phyloP scores from a whole-genome alignment of 2,888 invertebrate genomes.

The Marronus borbonicus region DNA sequence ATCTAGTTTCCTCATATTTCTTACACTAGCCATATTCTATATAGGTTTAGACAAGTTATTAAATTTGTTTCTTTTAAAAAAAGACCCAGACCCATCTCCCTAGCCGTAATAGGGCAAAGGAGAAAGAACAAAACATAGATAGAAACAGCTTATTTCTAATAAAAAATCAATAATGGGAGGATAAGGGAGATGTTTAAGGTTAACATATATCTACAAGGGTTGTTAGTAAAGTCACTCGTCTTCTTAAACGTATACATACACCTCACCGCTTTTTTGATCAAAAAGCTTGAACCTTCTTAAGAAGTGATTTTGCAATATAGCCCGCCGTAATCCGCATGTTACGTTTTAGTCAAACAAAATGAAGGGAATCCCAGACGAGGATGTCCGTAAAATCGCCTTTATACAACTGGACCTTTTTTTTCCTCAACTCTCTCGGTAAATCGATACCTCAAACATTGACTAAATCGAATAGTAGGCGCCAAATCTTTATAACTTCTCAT shows the following conservation, averaged over 20 bases:
- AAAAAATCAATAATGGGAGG: background rate
- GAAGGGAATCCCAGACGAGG: conserved; percentile 18
- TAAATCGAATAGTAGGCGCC: background rate
- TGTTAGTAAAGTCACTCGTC: no score
- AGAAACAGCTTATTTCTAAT: conserved; percentile 1
- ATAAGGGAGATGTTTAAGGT: conserved; percentile 8
- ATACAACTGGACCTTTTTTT: conserved; percentile 29
- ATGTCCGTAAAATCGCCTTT: conserved; percentile 27
- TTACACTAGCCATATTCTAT: background rate
- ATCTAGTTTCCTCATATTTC: background rate
- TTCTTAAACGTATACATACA: no score
- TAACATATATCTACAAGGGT: background rate
- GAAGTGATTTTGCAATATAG: conserved; percentile 28
- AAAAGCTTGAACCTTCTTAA: conserved; percentile 29
- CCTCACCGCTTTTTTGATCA: background rate
- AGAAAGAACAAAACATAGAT: conserved; percentile 12
- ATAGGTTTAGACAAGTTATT: conserved; percentile 21
- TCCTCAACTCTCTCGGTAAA: background rate
- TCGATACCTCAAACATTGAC: conserved; percentile 27
- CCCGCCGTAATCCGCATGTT: conserved; percentile 25
- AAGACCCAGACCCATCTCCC: background rate
- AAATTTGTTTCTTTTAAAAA: background rate
- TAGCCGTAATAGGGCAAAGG: background rate
- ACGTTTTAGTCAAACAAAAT: conserved; percentile 37
- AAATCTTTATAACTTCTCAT: conserved; percentile 20